phyloP scores from a whole-genome alignment of 2,888 invertebrate genomes.

The Acleris holmiana region DNA sequence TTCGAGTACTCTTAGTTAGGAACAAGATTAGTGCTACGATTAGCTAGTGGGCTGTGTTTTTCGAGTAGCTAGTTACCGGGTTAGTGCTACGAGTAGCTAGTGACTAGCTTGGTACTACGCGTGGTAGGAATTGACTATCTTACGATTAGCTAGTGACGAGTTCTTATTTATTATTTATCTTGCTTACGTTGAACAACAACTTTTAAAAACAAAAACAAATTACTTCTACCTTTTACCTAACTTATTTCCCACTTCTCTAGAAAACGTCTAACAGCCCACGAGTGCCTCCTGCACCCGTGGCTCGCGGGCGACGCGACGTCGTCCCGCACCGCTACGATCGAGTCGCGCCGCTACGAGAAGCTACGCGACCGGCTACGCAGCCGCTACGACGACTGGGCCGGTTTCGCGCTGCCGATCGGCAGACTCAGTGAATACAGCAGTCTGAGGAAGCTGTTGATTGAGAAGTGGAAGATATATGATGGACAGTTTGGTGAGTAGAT shows the following conservation, averaged over 20 bases:
- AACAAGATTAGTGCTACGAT: too few species aligned
- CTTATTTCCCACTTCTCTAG: conserved; percentile 66
- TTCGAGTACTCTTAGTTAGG: too few species aligned
- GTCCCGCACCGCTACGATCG: conserved; percentile 90
- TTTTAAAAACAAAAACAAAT: background rate
- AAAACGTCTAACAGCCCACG: conserved; percentile 99
- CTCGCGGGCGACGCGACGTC: conserved; percentile 92
- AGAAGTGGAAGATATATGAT: conserved; percentile 98
- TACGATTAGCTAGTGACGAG: too few species aligned
- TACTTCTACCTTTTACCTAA: background rate
- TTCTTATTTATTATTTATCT: too few species aligned
- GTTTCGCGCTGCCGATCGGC: conserved; percentile 96
- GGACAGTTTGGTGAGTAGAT: conserved; percentile 92
- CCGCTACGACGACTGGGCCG: conserved; percentile 87
- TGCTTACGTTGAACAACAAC: too few species aligned
- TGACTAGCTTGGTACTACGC: too few species aligned
- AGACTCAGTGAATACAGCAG: conserved; percentile 98
- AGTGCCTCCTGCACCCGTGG: conserved; percentile 98
- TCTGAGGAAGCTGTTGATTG: conserved; percentile 96
- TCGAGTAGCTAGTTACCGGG: too few species aligned
- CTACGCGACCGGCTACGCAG: conserved; percentile 94
- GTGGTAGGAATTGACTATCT: too few species aligned
- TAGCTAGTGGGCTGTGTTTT: too few species aligned
- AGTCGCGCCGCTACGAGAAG: conserved; percentile 92
- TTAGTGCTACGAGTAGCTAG: too few species aligned